phyloP scores from a whole-genome alignment of 2,113 vertebrate species.

The Dicaeum eximium region DNA sequence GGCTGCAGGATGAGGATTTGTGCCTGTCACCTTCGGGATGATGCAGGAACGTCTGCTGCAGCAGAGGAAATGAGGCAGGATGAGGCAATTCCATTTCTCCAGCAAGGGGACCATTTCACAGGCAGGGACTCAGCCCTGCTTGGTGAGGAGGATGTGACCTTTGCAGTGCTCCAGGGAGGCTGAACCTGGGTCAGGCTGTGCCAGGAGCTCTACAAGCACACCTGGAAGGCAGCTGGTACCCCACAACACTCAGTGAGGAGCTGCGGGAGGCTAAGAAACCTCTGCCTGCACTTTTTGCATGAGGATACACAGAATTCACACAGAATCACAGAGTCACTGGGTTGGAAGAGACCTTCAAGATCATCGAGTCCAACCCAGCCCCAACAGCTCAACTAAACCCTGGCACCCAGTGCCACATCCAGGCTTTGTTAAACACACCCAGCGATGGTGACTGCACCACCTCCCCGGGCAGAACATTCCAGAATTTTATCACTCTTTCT shows the following conservation, averaged over 20 bases:
- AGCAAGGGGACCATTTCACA: background rate
- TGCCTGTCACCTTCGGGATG: background rate
- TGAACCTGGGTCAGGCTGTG: rapidly evolving
- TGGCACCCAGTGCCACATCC: too few species aligned
- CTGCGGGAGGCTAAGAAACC: background rate
- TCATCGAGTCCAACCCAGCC: too few species aligned
- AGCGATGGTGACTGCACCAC: too few species aligned
- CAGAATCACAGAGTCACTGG: too few species aligned
- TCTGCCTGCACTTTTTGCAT: background rate
- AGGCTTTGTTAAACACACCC: too few species aligned
- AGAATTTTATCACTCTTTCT: too few species aligned
- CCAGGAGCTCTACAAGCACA: background rate
- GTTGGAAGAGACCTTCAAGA: too few species aligned
- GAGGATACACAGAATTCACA: background rate
- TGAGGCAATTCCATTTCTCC: background rate
- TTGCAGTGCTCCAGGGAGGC: background rate
- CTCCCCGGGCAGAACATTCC: too few species aligned
- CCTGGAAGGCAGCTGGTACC: background rate
- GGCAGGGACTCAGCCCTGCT: background rate
- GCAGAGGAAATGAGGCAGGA: background rate
- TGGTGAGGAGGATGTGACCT: background rate
- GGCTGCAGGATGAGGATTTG: background rate
- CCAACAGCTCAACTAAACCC: too few species aligned
- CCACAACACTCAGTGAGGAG: background rate
- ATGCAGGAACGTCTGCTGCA: rapidly evolving